Evolutionary conservation across 2,113 vertebrate genomes (phyloP), one percentile per base, ranked within the genome.

Genomic region (Anser brachyrhynchus): DNA sequence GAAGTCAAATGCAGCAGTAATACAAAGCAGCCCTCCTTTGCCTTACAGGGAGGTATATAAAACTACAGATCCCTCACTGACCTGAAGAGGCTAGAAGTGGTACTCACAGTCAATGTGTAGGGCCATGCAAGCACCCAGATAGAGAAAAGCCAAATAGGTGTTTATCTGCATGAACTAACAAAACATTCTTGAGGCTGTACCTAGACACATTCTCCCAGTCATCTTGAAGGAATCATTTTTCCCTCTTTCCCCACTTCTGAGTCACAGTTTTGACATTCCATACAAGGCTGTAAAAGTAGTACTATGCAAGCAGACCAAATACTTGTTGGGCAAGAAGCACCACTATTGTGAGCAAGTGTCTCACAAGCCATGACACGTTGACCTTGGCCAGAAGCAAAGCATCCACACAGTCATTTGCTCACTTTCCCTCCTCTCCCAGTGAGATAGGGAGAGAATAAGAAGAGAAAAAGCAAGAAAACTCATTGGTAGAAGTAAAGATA

Each of bases 271-370:
- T 80, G 16, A 12, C 65, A 58, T 71, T 7, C 6, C 23, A 28
- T 44, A 31, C 10, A 79, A 61, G 16, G 23, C 6, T 66, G 18
- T 44, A 69, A 3, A 33, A 54, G 51, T 25, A 26, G 3, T 28
- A 54, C 0, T 4, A 8, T 12, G 11, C 5, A 76, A 91, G 35
- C 0, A 2, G 57, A 69, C 8, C 5, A 87, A 85, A 69, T 25
- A 46, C 7, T 28, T 57, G 7, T 69, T 18, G 76, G 39, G 26
- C 22, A 39, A 75, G 54, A 87, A 79, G 69, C 10, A 58, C 4
- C 0, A 0, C 15, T 26, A 64, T 17, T 65, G 16, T 54, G n/a
- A 90, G 2, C 6, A 83, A 66, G 33, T 67, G 3, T 28, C 1
- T 0, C 25, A 44, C 35, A 23, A 79, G 35, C 7, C 62, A 3